Conservation (phyloP, 2,113 vertebrate species). For the Apteryx owenii region DNA sequence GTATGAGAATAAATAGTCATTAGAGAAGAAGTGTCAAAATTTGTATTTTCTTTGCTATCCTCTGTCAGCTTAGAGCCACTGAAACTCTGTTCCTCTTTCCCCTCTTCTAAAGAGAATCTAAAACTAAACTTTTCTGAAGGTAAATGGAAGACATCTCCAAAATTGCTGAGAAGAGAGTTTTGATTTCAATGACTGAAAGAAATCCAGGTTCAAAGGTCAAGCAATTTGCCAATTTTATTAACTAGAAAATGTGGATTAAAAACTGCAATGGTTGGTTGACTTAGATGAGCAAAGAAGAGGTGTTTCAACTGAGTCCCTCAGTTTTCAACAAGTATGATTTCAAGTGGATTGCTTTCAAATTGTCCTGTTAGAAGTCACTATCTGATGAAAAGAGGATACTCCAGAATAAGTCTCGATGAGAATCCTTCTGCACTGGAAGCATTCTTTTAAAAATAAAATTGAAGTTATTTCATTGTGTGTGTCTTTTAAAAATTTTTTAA, state of each 20-base stretch:
- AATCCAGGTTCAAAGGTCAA: neutral
- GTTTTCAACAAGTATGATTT: neutral
- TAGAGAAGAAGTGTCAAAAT: neutral
- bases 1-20: neutral
- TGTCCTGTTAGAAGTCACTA: neutral
- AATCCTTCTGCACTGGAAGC: neutral
- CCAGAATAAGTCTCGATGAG: neutral
- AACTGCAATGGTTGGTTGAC: neutral
- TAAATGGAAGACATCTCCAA: neutral
- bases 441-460: neutral
- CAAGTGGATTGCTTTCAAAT: neutral
- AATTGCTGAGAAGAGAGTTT: neutral
- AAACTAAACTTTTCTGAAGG: neutral
- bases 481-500: neutral
- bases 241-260: neutral
- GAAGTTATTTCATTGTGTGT: neutral
- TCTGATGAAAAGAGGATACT: neutral
- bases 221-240: neutral
- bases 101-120: neutral
- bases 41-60: neutral
- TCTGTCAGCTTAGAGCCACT: neutral
- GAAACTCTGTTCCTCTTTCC: neutral
- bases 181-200: neutral
- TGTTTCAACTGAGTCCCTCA: neutral
- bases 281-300: neutral